These are phyloP conservation scores for Diacarnus erythraeanus DNA, from an alignment of 37 sponge, comb jelly and placozoan genomes.

Conservation along the genomic window DNA sequence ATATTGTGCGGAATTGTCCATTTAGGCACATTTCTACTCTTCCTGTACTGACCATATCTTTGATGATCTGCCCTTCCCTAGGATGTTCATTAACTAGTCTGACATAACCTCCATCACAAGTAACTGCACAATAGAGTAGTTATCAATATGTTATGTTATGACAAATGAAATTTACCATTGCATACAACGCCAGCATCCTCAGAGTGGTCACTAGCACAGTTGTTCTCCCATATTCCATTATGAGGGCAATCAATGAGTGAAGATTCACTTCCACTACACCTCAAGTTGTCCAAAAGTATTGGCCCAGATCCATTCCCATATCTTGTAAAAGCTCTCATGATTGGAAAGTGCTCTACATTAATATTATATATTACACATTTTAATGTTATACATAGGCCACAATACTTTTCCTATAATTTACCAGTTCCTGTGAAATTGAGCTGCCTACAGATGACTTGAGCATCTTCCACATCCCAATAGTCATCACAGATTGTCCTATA, in stretches of 20 bases:
- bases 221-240: conserved; percentile 32
- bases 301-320: conserved; percentile 9
- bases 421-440: conserved; percentile 18
- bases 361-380: too few relatives aligned
- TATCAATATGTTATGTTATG: not conserved
- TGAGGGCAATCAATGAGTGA: conserved; percentile 19
- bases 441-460: conserved; percentile 29
- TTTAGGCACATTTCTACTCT: conserved; percentile 36
- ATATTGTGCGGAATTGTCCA: conserved; percentile 24
- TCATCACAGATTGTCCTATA: conserved; percentile 41
- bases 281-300: conserved; percentile 25
- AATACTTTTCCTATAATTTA: not conserved
- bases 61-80: not conserved
- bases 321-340: not conserved
- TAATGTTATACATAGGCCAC: too few relatives aligned
- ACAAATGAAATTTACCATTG: conserved; percentile 3
- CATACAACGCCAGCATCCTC: conserved; percentile 50
- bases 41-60: conserved; percentile 23
- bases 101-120: not conserved
- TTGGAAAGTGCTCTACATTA: conserved; percentile 14
- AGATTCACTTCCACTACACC: conserved; percentile 14
- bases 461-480: conserved; percentile 25
- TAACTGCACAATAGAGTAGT: not conserved
- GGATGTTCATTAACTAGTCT: not conserved
- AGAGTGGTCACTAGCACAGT: conserved; percentile 33